Base-by-base conservation (phyloP, 2,888 invertebrate species). In the Plagodis pulveraria region DNA sequence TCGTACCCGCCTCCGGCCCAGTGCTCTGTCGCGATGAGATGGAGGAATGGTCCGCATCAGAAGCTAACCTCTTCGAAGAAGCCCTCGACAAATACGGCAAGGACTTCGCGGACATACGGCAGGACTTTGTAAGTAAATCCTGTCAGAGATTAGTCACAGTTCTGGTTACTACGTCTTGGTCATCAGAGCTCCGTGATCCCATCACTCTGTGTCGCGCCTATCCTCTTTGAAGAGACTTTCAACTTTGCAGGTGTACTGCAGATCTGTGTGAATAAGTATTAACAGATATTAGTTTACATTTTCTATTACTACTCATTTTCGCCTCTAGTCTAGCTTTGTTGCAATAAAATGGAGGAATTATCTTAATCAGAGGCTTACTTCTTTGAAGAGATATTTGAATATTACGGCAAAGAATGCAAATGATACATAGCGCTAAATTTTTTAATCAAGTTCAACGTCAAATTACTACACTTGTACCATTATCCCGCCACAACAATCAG, bases 11-110 rank as follows among this genome's bases (percentile, higher is more conserved):
- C 70, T 97, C 97, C 71, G 99, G 99, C 11, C 99, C 99, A 32
- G 98, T 99, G 75, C 94, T 99, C 71, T 98, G 98, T 90, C 95
- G 99, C 72, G 99, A 99, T 93, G 99, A 99, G 94, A 98, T 99
- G 97, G 99, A 99, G 93, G 99, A 99, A 92, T 99, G 99, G 99
- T 99, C 99, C 74, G 99, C 99, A 45, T 98, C 98, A 9, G 99
- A 99, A 89, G 99, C 99, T 54, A 99, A 99, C 93, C 95, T 99
- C 59, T 99, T 99, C 89, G 99, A 99, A 91, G 99, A 99, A 93
- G 99, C 99, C 45, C 94, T 99, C 76, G 99, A 98, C 86, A 98
- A 98, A 89, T 98, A 98, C 88, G 99, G 99, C 76, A 99, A 99
- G 93, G 99, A 99, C 94, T 99, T 99, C 90, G 97, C 97, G 78